These are phyloP conservation scores for Cyclophora punctaria DNA, from an alignment of 2,888 invertebrate genomes.

Conservation along the genomic window DNA sequence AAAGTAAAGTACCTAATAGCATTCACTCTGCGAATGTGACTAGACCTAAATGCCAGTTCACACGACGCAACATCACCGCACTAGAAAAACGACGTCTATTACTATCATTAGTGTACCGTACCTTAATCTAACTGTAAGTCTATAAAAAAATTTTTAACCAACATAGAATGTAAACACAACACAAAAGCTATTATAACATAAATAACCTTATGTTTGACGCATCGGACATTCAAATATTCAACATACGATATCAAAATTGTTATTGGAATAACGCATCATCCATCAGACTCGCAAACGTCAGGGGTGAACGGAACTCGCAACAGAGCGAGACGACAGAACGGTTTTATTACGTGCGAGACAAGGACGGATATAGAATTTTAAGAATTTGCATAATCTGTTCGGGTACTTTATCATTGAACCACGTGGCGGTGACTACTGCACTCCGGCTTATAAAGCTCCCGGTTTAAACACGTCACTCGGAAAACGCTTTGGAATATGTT, in stretches of 20 bases:
- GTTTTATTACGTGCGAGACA: conserved; percentile 29
- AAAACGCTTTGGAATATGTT: conserved; percentile 8
- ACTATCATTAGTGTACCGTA: too few species aligned
- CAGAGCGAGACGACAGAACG: conserved; percentile 36
- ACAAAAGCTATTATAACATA: conserved; percentile 4
- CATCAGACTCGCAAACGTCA: conserved; percentile 63
- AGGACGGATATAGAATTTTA: conserved; percentile 54
- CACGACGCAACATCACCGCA: too few species aligned
- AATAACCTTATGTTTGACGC: conserved; percentile 17
- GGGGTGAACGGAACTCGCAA: conserved; percentile 54
- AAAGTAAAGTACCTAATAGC: too few species aligned
- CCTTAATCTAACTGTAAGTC: too few species aligned
- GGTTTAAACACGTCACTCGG: conserved; percentile 48
- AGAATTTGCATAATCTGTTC: conserved; percentile 74
- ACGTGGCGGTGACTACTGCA: conserved; percentile 75
- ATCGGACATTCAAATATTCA: conserved; percentile 58
- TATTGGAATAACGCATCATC: conserved; percentile 75
- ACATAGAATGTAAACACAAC: too few species aligned
- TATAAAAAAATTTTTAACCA: too few species aligned
- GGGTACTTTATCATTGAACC: conserved; percentile 74
- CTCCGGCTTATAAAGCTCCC: conserved; percentile 58
- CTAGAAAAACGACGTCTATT: too few species aligned
- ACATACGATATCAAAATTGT: conserved; percentile 71
- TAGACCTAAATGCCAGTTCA: too few species aligned
- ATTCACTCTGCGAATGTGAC: background rate